Evolutionary conservation across 2,888 invertebrate genomes (phyloP), one percentile per base, ranked within the genome.

Genomic region (Cryptophagus acutangulus): DNA sequence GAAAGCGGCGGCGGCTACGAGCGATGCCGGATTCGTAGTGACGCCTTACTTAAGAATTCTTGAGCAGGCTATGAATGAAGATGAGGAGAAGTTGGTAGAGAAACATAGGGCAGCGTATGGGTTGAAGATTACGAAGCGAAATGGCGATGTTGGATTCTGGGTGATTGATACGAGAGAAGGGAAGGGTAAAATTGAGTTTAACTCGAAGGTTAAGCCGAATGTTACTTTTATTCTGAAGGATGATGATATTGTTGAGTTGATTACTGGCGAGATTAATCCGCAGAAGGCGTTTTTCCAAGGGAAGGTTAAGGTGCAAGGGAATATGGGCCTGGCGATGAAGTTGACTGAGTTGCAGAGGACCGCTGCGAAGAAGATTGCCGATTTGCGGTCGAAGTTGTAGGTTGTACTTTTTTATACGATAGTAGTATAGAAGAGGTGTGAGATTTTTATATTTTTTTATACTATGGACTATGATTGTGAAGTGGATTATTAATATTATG

Each of bases 231-330:
- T 84, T 1, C 81, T 96, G 51, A 85, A 81, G 59, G 97, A 97
- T 63, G 82, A 81, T 0, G 93, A 95, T 64, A 82, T 97, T 2
- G 77, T 84, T 3, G 88, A 90, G 53, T 75, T 97, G 38, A 84
- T 96, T 59, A 79, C 85, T 1, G 95, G 95, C 1, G 89, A 90
- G 68, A 73, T 97, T 44, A 93, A 94, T 66, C 90, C 91, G 0
- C 95, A 97, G 66, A 93, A 93, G 68, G 94, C 94, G 1, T 92
- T 91, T 70, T 91, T 91, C 77, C 89, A 95, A 70, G 96, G 96
- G 10, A 96, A 96, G 71, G 81, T 92, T 41, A 96, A 95, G 72
- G 84, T 97, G 43, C 88, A 93, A 66, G 96, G 96, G 18, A 96
- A 96, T 66, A 92, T 96, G 87, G 94, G 91, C 0, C 72, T 95